Base-by-base conservation (phyloP, 1,140 invertebrate genomes). In the Amphibalanus amphitrite region DNA sequence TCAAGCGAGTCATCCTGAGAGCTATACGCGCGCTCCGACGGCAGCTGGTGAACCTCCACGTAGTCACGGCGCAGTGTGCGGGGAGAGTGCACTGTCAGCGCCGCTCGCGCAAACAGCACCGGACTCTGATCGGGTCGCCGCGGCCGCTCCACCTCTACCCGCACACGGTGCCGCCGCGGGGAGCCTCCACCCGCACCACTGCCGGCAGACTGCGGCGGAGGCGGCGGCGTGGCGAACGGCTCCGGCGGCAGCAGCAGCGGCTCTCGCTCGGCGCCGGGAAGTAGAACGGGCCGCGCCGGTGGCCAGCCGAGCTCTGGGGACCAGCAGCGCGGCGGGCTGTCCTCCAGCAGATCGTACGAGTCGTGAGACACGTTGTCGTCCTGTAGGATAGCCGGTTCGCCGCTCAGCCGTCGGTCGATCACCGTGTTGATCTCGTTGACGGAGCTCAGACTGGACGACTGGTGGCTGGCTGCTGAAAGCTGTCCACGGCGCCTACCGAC, bases 351-450 rank as follows among this genome's bases (percentile, higher is more conserved):
- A 77, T 93, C 91, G 79, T 92, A 93, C 74, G 90, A 92, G 79
- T 92, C 91, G 79, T 92, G 91, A 20, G 90, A 91, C 6, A 92
- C 81, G 81, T 93, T 90, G 78, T 93, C 91, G 65, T 28, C 65
- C 26, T n/a, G 26, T 3, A n/a, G 64, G 26, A 6, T 3, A 6
- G 23, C 64, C 64, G 64, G n/a, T n/a, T 6, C 64, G 64, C 23
- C 64, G 23, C 64, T 23, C 17, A 28, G n/a, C 3, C 65, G 28
- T 3, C 65, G 65, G n/a, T 67, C 65, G 28, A 28, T 59, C 13
- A 59, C 47, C 13, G 47, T 59, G 47, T 59, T 59, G 47, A 59
- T 59, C 47, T 59, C 47, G 47, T 59, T 59, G 47, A 59, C 47
- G 17, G 47, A 59, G 47, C 47, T 59, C 10, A 59, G 47, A 23